Conservation (phyloP, 1,140 invertebrate genomes). For the Lethrus apterus region DNA sequence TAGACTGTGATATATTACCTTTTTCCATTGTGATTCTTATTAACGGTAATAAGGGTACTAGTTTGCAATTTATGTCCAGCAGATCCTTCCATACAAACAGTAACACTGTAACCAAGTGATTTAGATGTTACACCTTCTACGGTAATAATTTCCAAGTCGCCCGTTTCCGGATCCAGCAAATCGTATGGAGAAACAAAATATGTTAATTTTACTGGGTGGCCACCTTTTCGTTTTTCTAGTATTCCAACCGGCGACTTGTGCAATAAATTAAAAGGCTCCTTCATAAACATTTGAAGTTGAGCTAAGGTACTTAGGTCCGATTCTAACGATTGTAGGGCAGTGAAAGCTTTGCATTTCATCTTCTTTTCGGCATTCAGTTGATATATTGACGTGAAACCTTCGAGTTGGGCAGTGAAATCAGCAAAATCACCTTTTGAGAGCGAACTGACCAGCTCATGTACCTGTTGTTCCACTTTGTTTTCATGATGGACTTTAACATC, state of each 20-base stretch:
- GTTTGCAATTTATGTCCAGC: constrained; percentile 81
- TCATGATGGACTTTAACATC: constrained; percentile 93
- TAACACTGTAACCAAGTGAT: constrained; percentile 77
- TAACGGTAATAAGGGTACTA: constrained; percentile 68
- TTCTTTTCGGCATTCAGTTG: constrained; percentile 92
- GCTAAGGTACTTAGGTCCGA: constrained; percentile 80
- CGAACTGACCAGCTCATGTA: constrained; percentile 76
- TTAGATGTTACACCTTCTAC: constrained; percentile 62
- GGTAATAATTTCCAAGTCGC: constrained; percentile 65
- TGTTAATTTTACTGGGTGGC: constrained; percentile 85
- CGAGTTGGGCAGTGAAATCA: constrained; percentile 87
- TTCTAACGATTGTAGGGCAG: constrained; percentile 86
- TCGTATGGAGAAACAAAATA: constrained; percentile 96
- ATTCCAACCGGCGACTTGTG: constrained; percentile 86
- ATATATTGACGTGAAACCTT: constrained; percentile 84
- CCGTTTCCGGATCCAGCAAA: constrained; percentile 68
- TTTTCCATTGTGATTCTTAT: constrained; percentile 64
- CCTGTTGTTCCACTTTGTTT: constrained; percentile 63
- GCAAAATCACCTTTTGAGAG: constrained; percentile 76
- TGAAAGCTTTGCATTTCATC: constrained; percentile 87
- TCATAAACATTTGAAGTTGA: constrained; percentile 66
- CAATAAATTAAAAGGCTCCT: constrained; percentile 79
- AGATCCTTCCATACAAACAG: constrained; percentile 85
- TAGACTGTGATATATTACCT: constrained; percentile 48
- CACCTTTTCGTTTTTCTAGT: constrained; percentile 66